Conservation (phyloP, 2,113 vertebrate species). For the Buteo buteo region DNA sequence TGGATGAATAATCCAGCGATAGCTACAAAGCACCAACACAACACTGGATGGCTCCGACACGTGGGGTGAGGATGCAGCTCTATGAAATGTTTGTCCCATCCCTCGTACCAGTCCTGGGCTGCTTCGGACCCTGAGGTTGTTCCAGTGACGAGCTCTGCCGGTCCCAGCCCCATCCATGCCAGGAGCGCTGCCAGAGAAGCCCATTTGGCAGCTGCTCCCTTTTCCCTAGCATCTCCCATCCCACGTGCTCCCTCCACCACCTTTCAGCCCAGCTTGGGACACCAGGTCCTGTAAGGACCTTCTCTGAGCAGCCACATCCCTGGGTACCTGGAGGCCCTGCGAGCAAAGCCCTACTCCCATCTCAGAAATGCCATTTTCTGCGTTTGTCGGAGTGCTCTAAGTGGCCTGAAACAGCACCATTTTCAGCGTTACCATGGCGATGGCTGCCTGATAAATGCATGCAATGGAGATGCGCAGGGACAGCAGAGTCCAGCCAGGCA, state of each 20-base stretch:
- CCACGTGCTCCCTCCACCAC: neutral
- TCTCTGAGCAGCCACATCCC: fast-evolving
- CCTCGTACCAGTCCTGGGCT: fast-evolving
- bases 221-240: neutral
- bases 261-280: neutral
- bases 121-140: fast-evolving
- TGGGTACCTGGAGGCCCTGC: fast-evolving
- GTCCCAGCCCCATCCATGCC: neutral
- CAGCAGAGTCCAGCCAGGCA: neutral
- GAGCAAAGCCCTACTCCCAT: neutral
- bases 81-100: neutral
- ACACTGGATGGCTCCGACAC: neutral
- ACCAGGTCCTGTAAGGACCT: fast-evolving
- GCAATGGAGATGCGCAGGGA: neutral
- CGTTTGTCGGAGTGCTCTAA: neutral
- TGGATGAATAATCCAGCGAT: neutral
- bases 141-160: neutral
- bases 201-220: fast-evolving
- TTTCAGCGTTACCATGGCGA: constrained; percentile 27
- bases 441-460: neutral
- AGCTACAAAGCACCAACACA: neutral
- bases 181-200: neutral
- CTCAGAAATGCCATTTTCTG: neutral
- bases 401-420: neutral
- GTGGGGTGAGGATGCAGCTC: neutral